phyloP scores from a whole-genome alignment of 2,113 vertebrate genomes.

The Charadrius vociferus region DNA sequence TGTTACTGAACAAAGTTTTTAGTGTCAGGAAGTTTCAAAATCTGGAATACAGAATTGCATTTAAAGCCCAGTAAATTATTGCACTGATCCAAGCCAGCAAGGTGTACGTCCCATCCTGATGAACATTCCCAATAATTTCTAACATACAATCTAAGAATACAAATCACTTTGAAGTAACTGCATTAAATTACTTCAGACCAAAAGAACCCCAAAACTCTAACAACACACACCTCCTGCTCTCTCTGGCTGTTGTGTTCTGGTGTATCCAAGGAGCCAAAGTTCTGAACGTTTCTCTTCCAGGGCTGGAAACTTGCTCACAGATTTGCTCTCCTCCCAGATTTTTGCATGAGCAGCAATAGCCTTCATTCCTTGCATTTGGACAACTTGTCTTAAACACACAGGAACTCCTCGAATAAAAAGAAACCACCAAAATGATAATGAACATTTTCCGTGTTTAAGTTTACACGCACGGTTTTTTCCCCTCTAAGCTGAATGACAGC shows the following conservation, averaged over 20 bases:
- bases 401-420: background rate
- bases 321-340: background rate
- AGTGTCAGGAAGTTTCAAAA: background rate
- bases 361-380: background rate
- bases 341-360: background rate
- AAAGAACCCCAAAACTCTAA: background rate
- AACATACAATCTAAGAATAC: background rate
- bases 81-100: background rate
- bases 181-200: background rate
- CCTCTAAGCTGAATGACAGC: background rate
- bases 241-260: background rate
- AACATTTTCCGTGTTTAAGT: background rate
- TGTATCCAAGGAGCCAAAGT: background rate
- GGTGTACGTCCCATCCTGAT: background rate
- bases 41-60: background rate
- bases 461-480: fast-evolving
- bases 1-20: background rate
- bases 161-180: background rate
- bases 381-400: background rate
- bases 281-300: background rate
- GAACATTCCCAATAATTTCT: background rate
- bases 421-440: background rate
- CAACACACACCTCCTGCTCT: background rate
- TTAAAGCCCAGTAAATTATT: background rate
- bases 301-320: background rate